Evolutionary conservation across 2,888 invertebrate genomes (phyloP).

Genomic region (Agriopis aurantiaria): DNA sequence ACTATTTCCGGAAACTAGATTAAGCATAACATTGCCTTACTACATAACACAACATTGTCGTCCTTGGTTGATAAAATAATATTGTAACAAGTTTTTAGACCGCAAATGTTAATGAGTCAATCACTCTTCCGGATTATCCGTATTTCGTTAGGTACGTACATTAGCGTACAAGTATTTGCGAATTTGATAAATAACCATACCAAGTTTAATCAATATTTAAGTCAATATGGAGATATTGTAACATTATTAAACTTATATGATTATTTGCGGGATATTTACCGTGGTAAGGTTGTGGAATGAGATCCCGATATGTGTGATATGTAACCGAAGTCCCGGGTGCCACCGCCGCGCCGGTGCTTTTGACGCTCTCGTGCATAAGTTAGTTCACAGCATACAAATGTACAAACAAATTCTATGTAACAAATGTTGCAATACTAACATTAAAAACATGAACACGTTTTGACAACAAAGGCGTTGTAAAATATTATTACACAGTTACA

Average conservation of each 20-base stretch:
- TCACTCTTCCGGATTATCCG: conserved; percentile 7
- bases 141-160: not conserved
- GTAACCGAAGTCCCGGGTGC: too few relatives aligned
- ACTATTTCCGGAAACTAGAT: conserved; percentile 17
- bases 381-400: not conserved
- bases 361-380: too few relatives aligned
- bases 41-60: not conserved
- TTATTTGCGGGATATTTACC: too few relatives aligned
- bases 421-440: conserved; percentile 9
- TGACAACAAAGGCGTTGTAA: conserved; percentile 20
- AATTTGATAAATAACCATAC: too few relatives aligned
- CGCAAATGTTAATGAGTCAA: not conserved
- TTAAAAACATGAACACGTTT: conserved; percentile 10
- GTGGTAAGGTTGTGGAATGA: too few relatives aligned
- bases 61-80: not conserved
- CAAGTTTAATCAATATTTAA: too few relatives aligned
- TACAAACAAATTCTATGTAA: not conserved
- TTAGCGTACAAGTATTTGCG: not conserved
- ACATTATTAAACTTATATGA: too few relatives aligned
- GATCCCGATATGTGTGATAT: too few relatives aligned
- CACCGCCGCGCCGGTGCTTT: too few relatives aligned
- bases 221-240: too few relatives aligned
- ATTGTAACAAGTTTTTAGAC: conserved; percentile 5
- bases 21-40: conserved; percentile 3
- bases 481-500: not conserved